These are phyloP conservation scores for Cynodonichthys magdalenae DNA, from an alignment of 2,797 vertebrate genomes.

Conservation along the genomic window DNA sequence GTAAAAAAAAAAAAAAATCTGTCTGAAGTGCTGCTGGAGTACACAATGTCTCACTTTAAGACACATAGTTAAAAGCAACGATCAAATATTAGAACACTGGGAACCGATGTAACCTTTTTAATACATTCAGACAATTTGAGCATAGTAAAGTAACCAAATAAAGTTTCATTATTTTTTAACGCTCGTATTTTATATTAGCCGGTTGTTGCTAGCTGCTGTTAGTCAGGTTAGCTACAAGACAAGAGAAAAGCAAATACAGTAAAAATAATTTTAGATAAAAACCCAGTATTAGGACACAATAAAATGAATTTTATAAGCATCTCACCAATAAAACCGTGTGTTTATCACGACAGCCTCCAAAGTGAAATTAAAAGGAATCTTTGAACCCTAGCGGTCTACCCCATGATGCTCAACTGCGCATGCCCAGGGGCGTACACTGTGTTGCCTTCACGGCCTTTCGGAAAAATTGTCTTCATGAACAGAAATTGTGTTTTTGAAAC, in stretches of 20 bases:
- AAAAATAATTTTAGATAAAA: too few species aligned
- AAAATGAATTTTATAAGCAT: background rate
- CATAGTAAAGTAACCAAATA: background rate
- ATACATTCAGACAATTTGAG: background rate
- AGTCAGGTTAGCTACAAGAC: too few species aligned
- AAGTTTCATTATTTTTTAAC: background rate
- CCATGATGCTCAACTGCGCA: conserved; percentile 30
- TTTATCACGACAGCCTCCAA: conserved; percentile 4
- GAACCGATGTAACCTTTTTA: background rate
- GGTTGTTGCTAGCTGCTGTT: conserved; percentile 3
- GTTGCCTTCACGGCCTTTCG: conserved; percentile 21
- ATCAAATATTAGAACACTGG: background rate
- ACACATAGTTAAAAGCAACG: background rate
- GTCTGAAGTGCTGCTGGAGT: background rate
- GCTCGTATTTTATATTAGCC: conserved; percentile 11
- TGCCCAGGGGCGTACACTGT: background rate
- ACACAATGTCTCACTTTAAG: too few species aligned
- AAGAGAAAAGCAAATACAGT: background rate
- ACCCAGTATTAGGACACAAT: background rate
- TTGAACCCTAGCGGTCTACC: background rate
- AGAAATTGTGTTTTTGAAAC: too few species aligned
- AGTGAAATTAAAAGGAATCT: background rate
- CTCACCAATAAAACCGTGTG: conserved; percentile 36
- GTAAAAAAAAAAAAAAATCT: too few species aligned
- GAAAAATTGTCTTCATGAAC: too few species aligned